Percentiles rank a stretch among this genome's conserved stretches.
phyloP scores from a whole-genome alignment of 2,888 invertebrate genomes.

The Drosophila barbarae region DNA sequence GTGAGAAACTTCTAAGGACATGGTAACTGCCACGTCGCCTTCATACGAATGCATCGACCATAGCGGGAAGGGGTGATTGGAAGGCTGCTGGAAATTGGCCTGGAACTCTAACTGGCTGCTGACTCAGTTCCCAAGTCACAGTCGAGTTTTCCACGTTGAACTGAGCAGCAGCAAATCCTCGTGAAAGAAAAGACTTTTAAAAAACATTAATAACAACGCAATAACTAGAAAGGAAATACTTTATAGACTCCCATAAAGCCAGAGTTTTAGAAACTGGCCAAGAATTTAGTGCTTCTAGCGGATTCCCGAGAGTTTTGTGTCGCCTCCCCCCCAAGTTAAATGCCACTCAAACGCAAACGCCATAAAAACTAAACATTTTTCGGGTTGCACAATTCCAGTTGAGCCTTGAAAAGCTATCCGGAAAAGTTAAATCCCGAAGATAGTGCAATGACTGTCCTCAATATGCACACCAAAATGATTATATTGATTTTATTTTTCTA shows the following conservation, averaged over 20 bases:
- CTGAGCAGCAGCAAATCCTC: constrained; percentile 41
- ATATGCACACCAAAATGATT: constrained; percentile 79
- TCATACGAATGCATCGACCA: constrained; percentile 12
- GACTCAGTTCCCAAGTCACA: constrained; percentile 47
- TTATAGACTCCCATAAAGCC: not conserved
- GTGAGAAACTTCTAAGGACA: constrained; percentile 23
- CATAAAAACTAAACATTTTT: constrained; percentile 52
- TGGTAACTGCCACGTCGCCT: constrained; percentile 3
- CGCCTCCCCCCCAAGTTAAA: constrained; percentile 43
- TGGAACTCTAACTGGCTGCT: constrained; percentile 45
- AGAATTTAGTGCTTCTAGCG: constrained; percentile 1
- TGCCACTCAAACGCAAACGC: constrained; percentile 66
- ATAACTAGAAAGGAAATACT: constrained; percentile 2
- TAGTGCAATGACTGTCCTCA: constrained; percentile 70
- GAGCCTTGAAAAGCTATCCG: constrained; percentile 7
- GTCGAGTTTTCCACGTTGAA: constrained; percentile 52
- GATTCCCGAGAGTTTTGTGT: constrained; percentile 6
- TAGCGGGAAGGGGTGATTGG: constrained; percentile 32
- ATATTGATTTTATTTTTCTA: constrained; percentile 80
- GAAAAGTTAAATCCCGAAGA: constrained; percentile 7
- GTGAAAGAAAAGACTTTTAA: constrained; percentile 6
- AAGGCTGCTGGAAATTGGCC: constrained; percentile 45
- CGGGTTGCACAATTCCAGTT: constrained; percentile 6
- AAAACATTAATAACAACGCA: constrained; percentile 12
- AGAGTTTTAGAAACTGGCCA: constrained; percentile 12